Conservation (phyloP, 2,888 invertebrate species). For the Nomada hirtipes region DNA sequence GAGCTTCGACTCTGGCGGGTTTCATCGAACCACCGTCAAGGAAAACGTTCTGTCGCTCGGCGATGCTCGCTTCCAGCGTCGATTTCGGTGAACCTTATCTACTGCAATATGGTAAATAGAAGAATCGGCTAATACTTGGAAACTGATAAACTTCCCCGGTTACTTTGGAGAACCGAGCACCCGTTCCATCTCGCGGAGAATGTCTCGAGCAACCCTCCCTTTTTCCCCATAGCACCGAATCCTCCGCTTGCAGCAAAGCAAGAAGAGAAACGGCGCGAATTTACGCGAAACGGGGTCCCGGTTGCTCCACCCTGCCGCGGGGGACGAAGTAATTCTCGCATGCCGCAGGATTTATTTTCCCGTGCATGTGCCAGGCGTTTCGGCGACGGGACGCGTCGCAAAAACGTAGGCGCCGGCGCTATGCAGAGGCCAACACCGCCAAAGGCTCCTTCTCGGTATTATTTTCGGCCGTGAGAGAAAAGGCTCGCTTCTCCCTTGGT, state of each 20-base stretch:
- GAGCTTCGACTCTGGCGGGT: not conserved
- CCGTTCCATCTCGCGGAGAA: too few relatives aligned
- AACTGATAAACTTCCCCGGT: not conserved
- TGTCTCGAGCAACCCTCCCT: not conserved
- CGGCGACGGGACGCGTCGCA: conserved; percentile 69
- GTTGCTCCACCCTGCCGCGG: conserved; percentile 12
- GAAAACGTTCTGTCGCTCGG: not conserved
- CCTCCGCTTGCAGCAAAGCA: not conserved
- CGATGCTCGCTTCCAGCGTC: not conserved
- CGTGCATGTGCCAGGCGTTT: conserved; percentile 56
- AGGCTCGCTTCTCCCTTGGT: conserved; percentile 35
- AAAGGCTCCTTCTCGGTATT: conserved; percentile 79
- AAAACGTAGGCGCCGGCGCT: conserved; percentile 83
- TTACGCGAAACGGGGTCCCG: conserved; percentile 20
- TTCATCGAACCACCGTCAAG: not conserved
- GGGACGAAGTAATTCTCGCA: conserved; percentile 59
- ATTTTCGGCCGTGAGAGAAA: conserved; percentile 69
- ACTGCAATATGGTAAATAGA: not conserved
- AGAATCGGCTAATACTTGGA: not conserved
- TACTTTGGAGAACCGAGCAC: not conserved
- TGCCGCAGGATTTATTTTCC: conserved; percentile 50
- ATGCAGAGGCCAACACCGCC: conserved; percentile 77
- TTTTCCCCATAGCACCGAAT: too few relatives aligned
- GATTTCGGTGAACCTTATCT: too few relatives aligned
- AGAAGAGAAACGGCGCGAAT: conserved; percentile 13